Conservation (phyloP, 1,140 invertebrate genomes). For the Pygmarrhopalites habei region DNA sequence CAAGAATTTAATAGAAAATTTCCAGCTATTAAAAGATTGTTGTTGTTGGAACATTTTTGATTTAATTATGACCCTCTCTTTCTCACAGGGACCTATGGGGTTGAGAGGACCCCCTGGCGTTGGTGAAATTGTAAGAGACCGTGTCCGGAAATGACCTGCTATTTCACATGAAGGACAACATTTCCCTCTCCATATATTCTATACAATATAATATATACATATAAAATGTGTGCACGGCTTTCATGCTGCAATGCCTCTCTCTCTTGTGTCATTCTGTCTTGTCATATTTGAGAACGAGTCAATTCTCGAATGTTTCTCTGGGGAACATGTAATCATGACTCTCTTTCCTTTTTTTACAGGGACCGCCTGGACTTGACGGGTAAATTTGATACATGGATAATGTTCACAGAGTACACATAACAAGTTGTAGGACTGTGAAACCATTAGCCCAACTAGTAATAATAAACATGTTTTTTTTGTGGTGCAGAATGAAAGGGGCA, state of each 20-base stretch:
- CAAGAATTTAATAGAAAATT: neutral
- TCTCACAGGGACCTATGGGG: conserved; percentile 74
- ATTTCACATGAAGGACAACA: neutral
- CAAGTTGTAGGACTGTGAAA: neutral
- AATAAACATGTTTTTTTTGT: neutral
- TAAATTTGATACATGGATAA: no score
- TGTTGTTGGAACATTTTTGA: conserved; percentile 16
- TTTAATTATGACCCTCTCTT: conserved; percentile 28
- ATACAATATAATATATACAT: neutral
- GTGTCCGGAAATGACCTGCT: neutral
- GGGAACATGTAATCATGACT: no score
- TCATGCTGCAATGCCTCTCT: neutral
- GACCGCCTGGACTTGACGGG: conserved; percentile 30
- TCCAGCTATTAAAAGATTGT: neutral
- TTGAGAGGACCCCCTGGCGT: conserved; percentile 69
- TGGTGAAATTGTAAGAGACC: neutral
- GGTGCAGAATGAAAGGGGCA: conserved; percentile 15
- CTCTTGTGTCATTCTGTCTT: neutral
- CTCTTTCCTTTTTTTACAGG: conserved; percentile 14
- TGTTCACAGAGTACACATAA: neutral
- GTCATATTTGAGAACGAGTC: no score
- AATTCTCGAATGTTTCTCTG: no score
- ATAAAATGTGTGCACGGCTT: neutral
- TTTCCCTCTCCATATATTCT: neutral
- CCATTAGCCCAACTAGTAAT: neutral